These are phyloP conservation scores for Hemaris fuciformis DNA, from an alignment of 2,888 invertebrate genomes.

Conservation along the genomic window DNA sequence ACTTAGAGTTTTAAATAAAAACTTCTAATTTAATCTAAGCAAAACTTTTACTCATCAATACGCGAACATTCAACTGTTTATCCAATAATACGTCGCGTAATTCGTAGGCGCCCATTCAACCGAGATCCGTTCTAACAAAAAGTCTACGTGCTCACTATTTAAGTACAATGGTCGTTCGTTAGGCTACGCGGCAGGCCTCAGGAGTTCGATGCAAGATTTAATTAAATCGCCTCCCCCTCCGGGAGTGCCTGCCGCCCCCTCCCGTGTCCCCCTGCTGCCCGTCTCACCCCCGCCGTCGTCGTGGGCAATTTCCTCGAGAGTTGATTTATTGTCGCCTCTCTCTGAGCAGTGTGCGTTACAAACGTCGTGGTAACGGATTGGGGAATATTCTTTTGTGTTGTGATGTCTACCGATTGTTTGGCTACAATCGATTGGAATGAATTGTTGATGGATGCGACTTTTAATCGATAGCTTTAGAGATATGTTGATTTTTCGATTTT, in stretches of 20 bases:
- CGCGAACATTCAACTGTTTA: background rate
- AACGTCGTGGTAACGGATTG: slow-evolving; percentile 63
- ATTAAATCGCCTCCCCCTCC: slow-evolving; percentile 76
- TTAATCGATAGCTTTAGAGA: background rate
- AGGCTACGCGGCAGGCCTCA: slow-evolving; percentile 72
- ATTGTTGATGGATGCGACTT: background rate
- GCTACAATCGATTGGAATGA: background rate
- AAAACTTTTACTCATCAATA: background rate
- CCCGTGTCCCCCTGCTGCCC: slow-evolving; percentile 23
- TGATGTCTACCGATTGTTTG: background rate
- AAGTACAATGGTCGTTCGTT: slow-evolving; percentile 81
- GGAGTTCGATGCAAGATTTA: slow-evolving; percentile 84
- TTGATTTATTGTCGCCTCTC: slow-evolving; percentile 79
- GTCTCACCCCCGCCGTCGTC: slow-evolving; percentile 39
- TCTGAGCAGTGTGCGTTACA: slow-evolving; percentile 60
- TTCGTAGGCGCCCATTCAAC: slow-evolving; percentile 36
- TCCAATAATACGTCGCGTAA: slow-evolving; percentile 35
- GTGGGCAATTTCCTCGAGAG: slow-evolving; percentile 76
- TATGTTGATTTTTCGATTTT: background rate
- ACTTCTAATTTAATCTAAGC: background rate
- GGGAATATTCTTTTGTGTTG: slow-evolving; percentile 48
- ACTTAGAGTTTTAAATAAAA: no score
- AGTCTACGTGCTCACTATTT: slow-evolving; percentile 77
- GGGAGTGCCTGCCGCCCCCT: slow-evolving; percentile 34
- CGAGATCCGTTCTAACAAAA: slow-evolving; percentile 61